These are phyloP conservation scores for Aythya baeri DNA, from an alignment of 2,113 vertebrate species.

Conservation along the genomic window DNA sequence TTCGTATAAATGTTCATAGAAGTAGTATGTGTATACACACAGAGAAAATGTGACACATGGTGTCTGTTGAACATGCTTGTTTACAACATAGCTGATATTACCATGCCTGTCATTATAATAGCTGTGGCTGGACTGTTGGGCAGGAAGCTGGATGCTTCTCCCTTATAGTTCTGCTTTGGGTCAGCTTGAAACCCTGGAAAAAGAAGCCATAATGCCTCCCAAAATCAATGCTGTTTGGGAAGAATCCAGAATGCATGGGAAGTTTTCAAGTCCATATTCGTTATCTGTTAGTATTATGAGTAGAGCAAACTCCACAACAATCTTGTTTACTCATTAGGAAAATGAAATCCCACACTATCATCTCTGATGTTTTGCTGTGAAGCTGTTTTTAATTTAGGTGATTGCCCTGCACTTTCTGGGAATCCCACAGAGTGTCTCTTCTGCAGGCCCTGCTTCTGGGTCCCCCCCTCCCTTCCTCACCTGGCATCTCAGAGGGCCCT, in stretches of 20 bases:
- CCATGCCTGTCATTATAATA: background rate
- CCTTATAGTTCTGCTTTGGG: background rate
- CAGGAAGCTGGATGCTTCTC: background rate
- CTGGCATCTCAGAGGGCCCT: background rate
- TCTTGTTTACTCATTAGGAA: too few relatives aligned
- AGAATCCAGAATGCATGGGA: background rate
- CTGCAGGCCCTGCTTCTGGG: background rate
- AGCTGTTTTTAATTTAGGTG: too few relatives aligned
- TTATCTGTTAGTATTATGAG: background rate
- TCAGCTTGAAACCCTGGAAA: background rate
- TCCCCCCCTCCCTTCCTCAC: background rate
- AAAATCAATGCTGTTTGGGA: background rate
- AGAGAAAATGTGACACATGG: background rate
- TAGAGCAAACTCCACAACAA: background rate
- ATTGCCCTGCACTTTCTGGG: too few relatives aligned
- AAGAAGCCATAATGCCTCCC: background rate
- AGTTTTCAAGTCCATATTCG: background rate
- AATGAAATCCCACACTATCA: too few relatives aligned
- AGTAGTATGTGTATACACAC: background rate
- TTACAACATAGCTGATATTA: background rate
- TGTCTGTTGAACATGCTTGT: background rate
- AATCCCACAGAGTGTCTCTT: too few relatives aligned
- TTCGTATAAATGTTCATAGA: background rate
- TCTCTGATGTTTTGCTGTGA: too few relatives aligned
- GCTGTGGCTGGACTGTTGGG: background rate